A percentile compares a stretch with the other conserved stretches of the same genome.
phyloP scores from a whole-genome alignment of 2,113 vertebrate genomes.

The Todiramphus chloris region DNA sequence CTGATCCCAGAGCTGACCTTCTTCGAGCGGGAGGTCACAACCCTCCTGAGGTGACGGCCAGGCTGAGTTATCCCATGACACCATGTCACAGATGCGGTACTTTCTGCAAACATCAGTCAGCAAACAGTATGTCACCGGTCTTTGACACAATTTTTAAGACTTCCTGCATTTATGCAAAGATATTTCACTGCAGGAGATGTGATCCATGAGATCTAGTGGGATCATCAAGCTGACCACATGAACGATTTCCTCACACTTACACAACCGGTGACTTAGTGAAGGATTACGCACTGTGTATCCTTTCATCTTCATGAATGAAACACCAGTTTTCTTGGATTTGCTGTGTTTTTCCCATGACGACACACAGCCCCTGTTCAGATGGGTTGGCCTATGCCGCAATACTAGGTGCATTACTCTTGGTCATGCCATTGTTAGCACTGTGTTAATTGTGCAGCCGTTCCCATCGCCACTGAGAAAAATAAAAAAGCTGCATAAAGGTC shows the following conservation, averaged over 20 bases:
- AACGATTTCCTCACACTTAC: constrained; percentile 16
- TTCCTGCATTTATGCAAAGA: background rate
- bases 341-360: background rate
- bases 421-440: background rate
- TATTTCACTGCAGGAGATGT: background rate
- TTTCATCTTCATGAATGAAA: background rate
- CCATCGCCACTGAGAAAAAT: background rate
- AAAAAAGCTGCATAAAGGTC: background rate
- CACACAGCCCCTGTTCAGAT: background rate
- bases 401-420: background rate
- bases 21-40: background rate
- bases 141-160: background rate
- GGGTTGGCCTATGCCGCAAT: background rate
- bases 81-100: background rate
- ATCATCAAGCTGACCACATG: background rate
- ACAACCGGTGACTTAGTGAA: background rate
- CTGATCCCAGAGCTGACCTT: background rate
- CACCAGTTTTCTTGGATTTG: background rate
- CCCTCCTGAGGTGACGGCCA: background rate
- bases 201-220: background rate
- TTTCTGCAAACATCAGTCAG: background rate
- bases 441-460: background rate
- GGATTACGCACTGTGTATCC: background rate
- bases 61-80: background rate
- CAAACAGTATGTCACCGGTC: background rate